These are phyloP conservation scores for Xiphophorus maculatus DNA, from an alignment of 2,113 vertebrate species.

Conservation along the genomic window DNA sequence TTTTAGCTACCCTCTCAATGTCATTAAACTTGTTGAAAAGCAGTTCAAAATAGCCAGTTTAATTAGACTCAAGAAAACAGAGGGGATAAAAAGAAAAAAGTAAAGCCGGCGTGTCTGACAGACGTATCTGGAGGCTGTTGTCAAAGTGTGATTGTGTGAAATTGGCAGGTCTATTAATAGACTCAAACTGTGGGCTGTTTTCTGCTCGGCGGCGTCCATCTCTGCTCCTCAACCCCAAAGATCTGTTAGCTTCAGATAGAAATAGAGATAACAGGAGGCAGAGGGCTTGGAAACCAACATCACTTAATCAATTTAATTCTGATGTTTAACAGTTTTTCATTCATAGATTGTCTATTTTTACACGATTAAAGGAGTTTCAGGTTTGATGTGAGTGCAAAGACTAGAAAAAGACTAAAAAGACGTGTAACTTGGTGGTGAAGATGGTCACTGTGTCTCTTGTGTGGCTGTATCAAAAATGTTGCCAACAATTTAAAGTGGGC, in stretches of 20 bases:
- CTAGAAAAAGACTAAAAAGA: too few relatives aligned
- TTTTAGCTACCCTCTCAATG: neutral
- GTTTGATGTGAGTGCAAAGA: too few relatives aligned
- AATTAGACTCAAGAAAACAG: neutral
- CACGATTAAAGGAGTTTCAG: too few relatives aligned
- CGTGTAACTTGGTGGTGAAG: too few relatives aligned
- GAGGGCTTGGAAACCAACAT: neutral
- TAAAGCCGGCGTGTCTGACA: slow-evolving; percentile 15
- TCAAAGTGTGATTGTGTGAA: slow-evolving; percentile 25
- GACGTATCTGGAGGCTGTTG: slow-evolving; percentile 47
- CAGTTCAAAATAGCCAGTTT: neutral
- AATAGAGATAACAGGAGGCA: too few relatives aligned
- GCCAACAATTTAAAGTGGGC: too few relatives aligned
- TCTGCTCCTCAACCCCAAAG: slow-evolving; percentile 20
- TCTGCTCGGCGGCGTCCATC: slow-evolving; percentile 30
- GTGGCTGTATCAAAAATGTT: too few relatives aligned
- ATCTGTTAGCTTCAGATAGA: slow-evolving; percentile 9
- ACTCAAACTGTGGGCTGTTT: slow-evolving; percentile 48
- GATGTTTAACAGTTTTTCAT: neutral
- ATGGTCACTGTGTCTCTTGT: too few relatives aligned
- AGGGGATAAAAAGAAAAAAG: neutral
- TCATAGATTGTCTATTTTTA: too few relatives aligned
- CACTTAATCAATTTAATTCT: neutral
- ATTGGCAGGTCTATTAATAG: slow-evolving; percentile 67
- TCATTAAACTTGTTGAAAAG: slow-evolving; percentile 1